Evolutionary conservation across 53 echinoderm and acorn worm species (phyloP).

Genomic region (Zoroaster sp.): DNA sequence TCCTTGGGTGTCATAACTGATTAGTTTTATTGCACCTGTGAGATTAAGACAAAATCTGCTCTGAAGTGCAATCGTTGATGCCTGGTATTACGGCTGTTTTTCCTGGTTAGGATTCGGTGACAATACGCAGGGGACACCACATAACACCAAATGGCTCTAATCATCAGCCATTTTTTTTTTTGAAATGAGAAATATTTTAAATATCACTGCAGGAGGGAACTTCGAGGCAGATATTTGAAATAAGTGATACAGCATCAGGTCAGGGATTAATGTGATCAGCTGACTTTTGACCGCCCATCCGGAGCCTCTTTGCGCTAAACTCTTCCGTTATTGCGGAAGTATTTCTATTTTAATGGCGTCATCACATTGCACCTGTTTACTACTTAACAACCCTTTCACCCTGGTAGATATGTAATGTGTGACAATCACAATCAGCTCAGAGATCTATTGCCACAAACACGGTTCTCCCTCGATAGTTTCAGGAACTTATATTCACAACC

Average conservation of each 20-base stretch:
- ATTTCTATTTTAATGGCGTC: not conserved
- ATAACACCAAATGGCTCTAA: not conserved
- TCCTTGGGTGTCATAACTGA: not conserved
- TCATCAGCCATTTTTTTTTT: too few relatives aligned
- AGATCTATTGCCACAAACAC: not conserved
- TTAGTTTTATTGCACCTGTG: not conserved
- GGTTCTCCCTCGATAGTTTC: too few relatives aligned
- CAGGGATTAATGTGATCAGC: not conserved
- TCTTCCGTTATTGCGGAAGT: not conserved
- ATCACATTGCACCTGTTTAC: constrained; percentile 8
- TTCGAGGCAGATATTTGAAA: not conserved
- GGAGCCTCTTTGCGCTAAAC: not conserved
- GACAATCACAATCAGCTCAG: not conserved
- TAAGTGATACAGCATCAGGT: not conserved
- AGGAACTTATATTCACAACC: too few relatives aligned
- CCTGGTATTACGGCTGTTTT: not conserved
- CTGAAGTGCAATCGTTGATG: not conserved
- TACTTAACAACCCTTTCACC: constrained; percentile 3
- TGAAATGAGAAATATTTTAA: not conserved
- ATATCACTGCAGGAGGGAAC: not conserved
- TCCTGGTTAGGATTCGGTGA: not conserved
- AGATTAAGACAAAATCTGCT: not conserved
- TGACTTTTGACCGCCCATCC: not conserved
- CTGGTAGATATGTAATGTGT: not conserved
- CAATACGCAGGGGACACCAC: not conserved